Conservation (phyloP, 1,140 invertebrate genomes). For the Brachionus koreanus region DNA sequence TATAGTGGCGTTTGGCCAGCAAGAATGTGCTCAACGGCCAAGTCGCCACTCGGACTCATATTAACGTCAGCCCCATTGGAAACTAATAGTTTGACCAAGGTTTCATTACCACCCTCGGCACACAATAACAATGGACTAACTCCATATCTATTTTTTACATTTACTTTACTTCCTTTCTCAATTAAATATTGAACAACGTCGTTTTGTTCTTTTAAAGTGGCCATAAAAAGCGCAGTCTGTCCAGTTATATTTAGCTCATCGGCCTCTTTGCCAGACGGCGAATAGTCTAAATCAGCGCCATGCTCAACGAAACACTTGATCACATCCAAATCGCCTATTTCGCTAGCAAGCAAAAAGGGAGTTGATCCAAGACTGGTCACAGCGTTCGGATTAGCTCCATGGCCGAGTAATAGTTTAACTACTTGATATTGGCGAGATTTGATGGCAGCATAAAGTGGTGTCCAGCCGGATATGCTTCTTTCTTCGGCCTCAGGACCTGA, state of each 20-base stretch:
- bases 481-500: constrained; percentile 28
- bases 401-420: background rate
- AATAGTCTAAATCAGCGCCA: constrained; percentile 39
- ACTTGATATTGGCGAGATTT: constrained; percentile 39
- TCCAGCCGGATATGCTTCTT: constrained; percentile 42
- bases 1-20: constrained; percentile 45
- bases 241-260: constrained; percentile 44
- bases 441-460: constrained; percentile 45
- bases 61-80: constrained; percentile 40
- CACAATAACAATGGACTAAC: constrained; percentile 41
- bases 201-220: constrained; percentile 43
- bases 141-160: constrained; percentile 42
- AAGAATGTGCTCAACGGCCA: constrained; percentile 33
- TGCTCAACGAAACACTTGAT: constrained; percentile 44
- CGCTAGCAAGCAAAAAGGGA: constrained; percentile 44
- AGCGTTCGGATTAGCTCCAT: constrained; percentile 44
- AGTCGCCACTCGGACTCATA: constrained; percentile 34
- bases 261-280: constrained; percentile 34
- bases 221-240: constrained; percentile 44
- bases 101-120: constrained; percentile 41
- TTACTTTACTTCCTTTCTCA: constrained; percentile 31
- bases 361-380: constrained; percentile 44
- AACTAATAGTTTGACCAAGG: constrained; percentile 30
- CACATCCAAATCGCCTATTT: constrained; percentile 42
- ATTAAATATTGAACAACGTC: constrained; percentile 45